Conservation (phyloP, 2,113 vertebrate genomes). For the Anas platyrhynchos region DNA sequence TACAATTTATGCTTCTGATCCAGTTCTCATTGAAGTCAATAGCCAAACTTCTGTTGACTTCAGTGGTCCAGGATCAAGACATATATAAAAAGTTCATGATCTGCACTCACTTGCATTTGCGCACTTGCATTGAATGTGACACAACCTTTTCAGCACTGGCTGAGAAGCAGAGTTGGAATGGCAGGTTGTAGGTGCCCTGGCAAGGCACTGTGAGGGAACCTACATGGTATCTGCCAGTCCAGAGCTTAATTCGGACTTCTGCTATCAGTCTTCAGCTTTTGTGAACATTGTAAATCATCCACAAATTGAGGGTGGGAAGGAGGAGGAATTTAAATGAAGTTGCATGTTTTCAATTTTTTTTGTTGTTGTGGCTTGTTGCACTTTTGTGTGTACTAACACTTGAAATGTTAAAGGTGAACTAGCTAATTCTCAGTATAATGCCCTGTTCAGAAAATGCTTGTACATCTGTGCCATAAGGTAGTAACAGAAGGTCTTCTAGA, state of each 20-base stretch:
- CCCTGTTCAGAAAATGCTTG: background rate
- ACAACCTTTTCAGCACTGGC: slow-evolving; percentile 47
- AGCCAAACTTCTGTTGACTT: slow-evolving; percentile 7
- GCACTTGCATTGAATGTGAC: slow-evolving; percentile 52
- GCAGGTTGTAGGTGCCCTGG: slow-evolving; percentile 51
- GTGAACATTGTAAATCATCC: slow-evolving; percentile 40
- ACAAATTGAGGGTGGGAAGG: slow-evolving; percentile 58
- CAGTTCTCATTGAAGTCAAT: background rate
- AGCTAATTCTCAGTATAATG: background rate
- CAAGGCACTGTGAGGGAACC: slow-evolving; percentile 51
- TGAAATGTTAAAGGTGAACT: slow-evolving; percentile 57
- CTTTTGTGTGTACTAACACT: slow-evolving; percentile 78
- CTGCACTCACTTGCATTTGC: slow-evolving; percentile 40
- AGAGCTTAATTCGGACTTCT: slow-evolving; percentile 18
- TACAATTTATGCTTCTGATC: slow-evolving; percentile 1
- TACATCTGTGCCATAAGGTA: background rate
- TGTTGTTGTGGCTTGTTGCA: slow-evolving; percentile 75
- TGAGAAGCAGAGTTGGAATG: slow-evolving; percentile 8
- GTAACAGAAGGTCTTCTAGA: slow-evolving; percentile 34
- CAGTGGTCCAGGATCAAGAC: background rate
- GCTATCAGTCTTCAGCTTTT: slow-evolving; percentile 52
- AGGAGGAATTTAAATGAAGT: slow-evolving; percentile 60
- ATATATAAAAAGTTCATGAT: background rate
- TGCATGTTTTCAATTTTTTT: slow-evolving; percentile 75
- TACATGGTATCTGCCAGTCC: slow-evolving; percentile 53